Conservation (phyloP, 1,140 invertebrate species). For the Kradibia gibbosae region DNA sequence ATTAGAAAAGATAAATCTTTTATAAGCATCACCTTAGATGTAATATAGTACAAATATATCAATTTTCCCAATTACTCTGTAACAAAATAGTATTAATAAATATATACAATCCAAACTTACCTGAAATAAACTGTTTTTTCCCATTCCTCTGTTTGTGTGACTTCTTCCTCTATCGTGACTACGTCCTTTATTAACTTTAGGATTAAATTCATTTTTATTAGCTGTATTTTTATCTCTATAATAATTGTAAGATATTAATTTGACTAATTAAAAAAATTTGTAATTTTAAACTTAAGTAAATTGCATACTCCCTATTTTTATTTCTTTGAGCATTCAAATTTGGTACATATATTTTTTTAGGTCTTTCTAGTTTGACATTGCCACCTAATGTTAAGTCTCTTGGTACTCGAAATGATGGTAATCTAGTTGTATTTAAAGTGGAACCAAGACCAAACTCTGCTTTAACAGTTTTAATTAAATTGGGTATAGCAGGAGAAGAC, state of each 20-base stretch:
- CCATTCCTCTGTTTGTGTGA: constrained; percentile 53
- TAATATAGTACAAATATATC: not conserved
- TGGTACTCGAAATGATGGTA: constrained; percentile 65
- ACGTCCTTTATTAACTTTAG: constrained; percentile 18
- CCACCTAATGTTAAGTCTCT: constrained; percentile 67
- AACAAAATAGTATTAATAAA: not conserved
- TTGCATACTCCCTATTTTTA: constrained; percentile 66
- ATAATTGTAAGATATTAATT: not conserved
- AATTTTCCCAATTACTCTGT: not conserved
- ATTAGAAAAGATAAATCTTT: not conserved
- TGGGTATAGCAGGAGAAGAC: constrained; percentile 6
- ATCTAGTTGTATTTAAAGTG: constrained; percentile 56
- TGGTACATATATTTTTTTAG: constrained; percentile 65
- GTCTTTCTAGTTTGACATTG: constrained; percentile 64
- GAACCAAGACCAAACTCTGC: constrained; percentile 56
- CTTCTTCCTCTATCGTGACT: constrained; percentile 47
- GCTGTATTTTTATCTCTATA: constrained; percentile 54
- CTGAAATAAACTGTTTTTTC: constrained; percentile 62
- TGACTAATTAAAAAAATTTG: not conserved
- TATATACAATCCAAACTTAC: constrained; percentile 52
- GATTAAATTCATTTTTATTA: constrained; percentile 51
- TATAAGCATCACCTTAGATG: not conserved
- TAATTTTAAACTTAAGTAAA: not conserved
- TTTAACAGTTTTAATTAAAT: constrained; percentile 56
- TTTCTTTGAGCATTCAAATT: constrained; percentile 68